These are phyloP conservation scores for Noctua fimbriata DNA, from an alignment of 2,888 invertebrate species.

Conservation along the genomic window DNA sequence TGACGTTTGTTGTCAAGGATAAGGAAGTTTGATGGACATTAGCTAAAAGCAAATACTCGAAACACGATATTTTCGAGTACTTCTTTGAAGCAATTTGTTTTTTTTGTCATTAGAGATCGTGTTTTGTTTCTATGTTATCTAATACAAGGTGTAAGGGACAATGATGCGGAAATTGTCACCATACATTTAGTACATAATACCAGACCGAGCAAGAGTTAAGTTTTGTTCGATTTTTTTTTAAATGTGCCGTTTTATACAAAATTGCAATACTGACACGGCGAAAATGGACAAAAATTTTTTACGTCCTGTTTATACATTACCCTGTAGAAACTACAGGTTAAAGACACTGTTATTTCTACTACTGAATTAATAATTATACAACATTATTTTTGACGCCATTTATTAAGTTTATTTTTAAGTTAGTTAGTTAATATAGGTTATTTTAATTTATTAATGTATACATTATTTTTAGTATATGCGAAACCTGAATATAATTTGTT, in stretches of 20 bases:
- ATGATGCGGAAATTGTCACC: not conserved
- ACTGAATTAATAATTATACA: not conserved
- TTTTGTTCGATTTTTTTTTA: not conserved
- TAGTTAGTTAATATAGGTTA: too few relatives aligned
- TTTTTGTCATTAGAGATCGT: not conserved
- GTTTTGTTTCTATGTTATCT: not conserved
- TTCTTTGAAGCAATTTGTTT: not conserved
- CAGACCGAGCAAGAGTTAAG: not conserved
- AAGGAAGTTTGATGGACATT: not conserved
- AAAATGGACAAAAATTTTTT: not conserved
- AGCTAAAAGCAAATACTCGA: not conserved
- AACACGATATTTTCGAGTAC: not conserved
- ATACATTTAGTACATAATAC: not conserved
- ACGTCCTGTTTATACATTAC: not conserved
- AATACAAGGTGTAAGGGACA: not conserved
- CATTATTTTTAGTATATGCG: too few relatives aligned
- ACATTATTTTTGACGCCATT: too few relatives aligned
- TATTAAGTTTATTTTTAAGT: too few relatives aligned
- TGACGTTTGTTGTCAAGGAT: slow-evolving; percentile 12
- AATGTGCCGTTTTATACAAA: not conserved
- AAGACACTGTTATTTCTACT: not conserved
- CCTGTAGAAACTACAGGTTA: not conserved
- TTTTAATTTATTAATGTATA: too few relatives aligned
- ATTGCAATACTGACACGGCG: not conserved
- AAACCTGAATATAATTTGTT: too few relatives aligned